Evolutionary conservation across 2,113 vertebrate genomes (phyloP), one percentile per base, ranked within the genome.

Genomic region (Salminus brasiliensis): DNA sequence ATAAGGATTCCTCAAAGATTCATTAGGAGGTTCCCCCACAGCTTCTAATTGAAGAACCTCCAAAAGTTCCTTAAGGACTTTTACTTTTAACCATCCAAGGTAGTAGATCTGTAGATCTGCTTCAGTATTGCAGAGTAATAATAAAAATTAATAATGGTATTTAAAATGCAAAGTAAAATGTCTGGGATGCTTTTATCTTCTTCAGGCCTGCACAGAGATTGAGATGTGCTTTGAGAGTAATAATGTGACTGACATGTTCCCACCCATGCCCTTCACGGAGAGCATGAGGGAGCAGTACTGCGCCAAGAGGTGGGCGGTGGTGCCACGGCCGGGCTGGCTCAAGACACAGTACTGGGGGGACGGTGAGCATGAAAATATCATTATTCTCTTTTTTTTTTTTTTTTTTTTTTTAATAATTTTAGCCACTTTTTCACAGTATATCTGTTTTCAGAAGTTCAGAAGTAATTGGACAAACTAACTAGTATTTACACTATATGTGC

Each of bases 211-310:
- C 90, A 98, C 96, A 0, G 96, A 99, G 90, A 92, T 99, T 16
- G 94, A 94, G 83, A 83, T 98, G 41, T 94, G 91, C 0, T 98
- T 91, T 1, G 90, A 93, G 83, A 99, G 95, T 91, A 98, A 95
- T 92, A 96, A 96, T 0, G 69, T 93, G 75, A 96, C 93, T 0
- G 97, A 99, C 91, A 95, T 98, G 93, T 98, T 99, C 82, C 97
- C 96, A 0, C 85, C 77, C 2, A 92, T 99, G 88, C 79, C 83
- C 0, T 99, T 98, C 91, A 95, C 93, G 0, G 89, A 92, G 39
- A 66, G 67, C 0, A 88, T 91, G 65, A 91, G 96, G 0, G 85
- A 88, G 65, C 70, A 60, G 0, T 96, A 98, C 91, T 98, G 97
- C 59, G 62, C 63, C 84, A 85, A 89, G 29, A 94, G 84, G 2